Evolutionary conservation across 2,113 vertebrate species (phyloP).

Genomic region (Gymnogyps californianus): DNA sequence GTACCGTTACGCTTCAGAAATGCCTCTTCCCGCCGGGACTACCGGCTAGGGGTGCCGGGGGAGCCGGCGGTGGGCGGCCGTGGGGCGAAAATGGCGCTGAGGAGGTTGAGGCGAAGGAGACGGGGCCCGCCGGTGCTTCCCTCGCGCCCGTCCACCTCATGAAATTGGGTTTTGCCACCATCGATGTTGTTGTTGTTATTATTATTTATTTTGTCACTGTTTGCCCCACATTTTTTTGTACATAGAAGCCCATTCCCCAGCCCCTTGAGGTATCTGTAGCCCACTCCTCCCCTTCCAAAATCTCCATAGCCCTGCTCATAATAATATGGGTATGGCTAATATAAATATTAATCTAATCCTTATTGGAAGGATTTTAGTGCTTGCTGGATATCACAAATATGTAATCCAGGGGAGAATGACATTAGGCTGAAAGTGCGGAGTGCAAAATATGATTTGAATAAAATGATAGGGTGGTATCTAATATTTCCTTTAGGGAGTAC

Average conservation of each 20-base stretch:
- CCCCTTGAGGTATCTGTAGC: neutral
- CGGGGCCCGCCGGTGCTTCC: fast-evolving
- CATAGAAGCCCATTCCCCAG: neutral
- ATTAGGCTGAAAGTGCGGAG: conserved; percentile 34
- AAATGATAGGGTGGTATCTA: conserved; percentile 62
- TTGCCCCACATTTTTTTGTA: neutral
- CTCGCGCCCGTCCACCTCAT: fast-evolving
- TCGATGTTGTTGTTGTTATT: too few relatives aligned
- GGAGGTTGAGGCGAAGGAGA: neutral
- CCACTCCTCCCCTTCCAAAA: neutral
- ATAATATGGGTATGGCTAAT: neutral
- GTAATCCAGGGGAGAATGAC: conserved; percentile 46
- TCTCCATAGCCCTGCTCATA: neutral
- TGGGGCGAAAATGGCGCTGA: neutral
- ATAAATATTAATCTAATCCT: conserved; percentile 45
- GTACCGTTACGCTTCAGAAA: neutral
- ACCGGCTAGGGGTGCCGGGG: neutral
- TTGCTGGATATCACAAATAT: neutral
- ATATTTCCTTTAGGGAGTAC: conserved; percentile 72
- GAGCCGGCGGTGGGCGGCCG: neutral
- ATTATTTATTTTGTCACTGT: too few relatives aligned
- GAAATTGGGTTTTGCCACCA: neutral
- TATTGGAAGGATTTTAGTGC: conserved; percentile 30
- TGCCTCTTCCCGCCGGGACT: neutral
- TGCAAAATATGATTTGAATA: conserved; percentile 68